Evolutionary conservation across 2,113 vertebrate genomes (phyloP).

Genomic region (Orthochromis indermauri): DNA sequence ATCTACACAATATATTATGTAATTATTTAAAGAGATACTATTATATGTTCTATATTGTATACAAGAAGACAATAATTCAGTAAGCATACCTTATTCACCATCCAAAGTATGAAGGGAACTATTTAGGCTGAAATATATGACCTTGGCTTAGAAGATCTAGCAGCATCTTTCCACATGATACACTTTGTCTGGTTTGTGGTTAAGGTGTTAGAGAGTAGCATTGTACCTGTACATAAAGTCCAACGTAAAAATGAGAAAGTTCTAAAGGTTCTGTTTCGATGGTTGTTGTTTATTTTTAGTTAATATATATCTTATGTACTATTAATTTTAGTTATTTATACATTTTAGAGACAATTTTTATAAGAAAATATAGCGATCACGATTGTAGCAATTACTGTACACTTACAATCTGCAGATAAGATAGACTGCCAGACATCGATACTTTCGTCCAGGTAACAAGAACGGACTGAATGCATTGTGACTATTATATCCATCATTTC

Average conservation of each 20-base stretch:
- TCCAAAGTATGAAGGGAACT: background rate
- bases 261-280: conserved; percentile 48
- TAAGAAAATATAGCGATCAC: conserved; percentile 50
- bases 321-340: conserved; percentile 58
- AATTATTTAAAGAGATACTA: conserved; percentile 56
- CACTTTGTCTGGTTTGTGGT: conserved; percentile 57
- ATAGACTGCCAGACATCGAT: conserved; percentile 21
- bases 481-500: conserved; percentile 18
- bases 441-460: conserved; percentile 9
- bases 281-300: conserved; percentile 54
- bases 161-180: conserved; percentile 49
- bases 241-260: conserved; percentile 28
- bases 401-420: conserved; percentile 28
- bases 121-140: conserved; percentile 22
- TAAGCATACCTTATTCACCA: conserved; percentile 10
- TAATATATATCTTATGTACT: conserved; percentile 41
- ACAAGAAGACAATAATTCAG: conserved; percentile 37
- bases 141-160: conserved; percentile 17
- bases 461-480: conserved; percentile 32
- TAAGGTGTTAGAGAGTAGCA: conserved; percentile 63
- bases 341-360: conserved; percentile 48
- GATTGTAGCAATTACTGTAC: conserved; percentile 59
- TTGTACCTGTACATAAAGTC: conserved; percentile 59
- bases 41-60: conserved; percentile 63
- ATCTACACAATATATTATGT: conserved; percentile 42